Base-by-base conservation (phyloP, 2,113 vertebrate genomes). In the Peromyscus leucopus region DNA sequence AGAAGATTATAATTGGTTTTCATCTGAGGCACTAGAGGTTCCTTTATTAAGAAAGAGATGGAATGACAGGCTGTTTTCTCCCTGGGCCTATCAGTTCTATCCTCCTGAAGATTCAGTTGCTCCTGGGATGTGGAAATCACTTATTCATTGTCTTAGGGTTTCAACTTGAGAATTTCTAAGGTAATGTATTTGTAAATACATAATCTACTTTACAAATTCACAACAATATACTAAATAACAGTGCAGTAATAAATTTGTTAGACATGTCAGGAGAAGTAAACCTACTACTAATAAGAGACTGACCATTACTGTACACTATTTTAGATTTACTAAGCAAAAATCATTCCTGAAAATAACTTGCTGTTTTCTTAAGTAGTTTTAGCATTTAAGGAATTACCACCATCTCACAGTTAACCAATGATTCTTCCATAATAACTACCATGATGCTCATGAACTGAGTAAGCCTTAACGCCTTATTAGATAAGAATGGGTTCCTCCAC, bases 381-480 rank as follows among this genome's bases (percentile, higher is more conserved):
- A 42, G 10, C 28, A 96, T 63, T 55, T 82, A 15, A 65, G 39
- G 90, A 79, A 97, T 95, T 95, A 97, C 86, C 57, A 71, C 12
- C 36, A 90, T 92, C 51, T 7, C 93, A 95, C 22, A 93, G 97
- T 93, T 63, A 61, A 46, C 42, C 91, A 65, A 89, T 97, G 51
- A 69, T 91, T 89, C 5, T 96, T 95, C 74, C 65, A 48, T 7
- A 88, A 69, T 51, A 92, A 93, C 59, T 88, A 3, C 2, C 46
- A 92, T 48, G n/a, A 7, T 75, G 17, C 59, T 97, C 94, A 96
- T 98, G 98, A 95, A 93, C 24, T 76, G 5, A 91, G 15, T 22
- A 11, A 90, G 28, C 2, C 17, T 90, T 82, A 28, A 75, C 39
- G 0, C 2, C 5, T 51, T 22, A 9, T 46, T 59, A 63, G 13